Evolutionary conservation across 2,113 vertebrate species (phyloP).

Genomic region (Rhinichthys klamathensis): DNA sequence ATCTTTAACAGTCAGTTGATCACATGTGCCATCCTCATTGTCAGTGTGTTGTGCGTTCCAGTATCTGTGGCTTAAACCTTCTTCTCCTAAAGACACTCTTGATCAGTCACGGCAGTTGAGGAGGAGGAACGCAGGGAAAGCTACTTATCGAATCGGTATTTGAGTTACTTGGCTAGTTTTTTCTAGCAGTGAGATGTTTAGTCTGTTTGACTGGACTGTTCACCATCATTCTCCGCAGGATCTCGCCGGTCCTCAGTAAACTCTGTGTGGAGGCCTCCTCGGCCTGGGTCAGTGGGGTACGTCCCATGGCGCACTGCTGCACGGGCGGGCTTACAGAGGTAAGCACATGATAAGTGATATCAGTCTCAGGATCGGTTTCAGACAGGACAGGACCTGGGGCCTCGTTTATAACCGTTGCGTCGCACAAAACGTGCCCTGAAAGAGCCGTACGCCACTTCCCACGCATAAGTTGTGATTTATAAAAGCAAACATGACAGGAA

Average conservation of each 20-base stretch:
- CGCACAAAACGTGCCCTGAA: no score
- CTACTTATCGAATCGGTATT: constrained; percentile 38
- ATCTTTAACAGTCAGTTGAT: background rate
- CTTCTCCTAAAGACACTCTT: constrained; percentile 47
- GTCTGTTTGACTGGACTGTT: background rate
- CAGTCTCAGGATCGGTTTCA: background rate
- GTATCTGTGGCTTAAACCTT: constrained; percentile 57
- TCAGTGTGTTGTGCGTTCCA: constrained; percentile 33
- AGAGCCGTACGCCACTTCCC: no score
- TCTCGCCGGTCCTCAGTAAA: constrained; percentile 15
- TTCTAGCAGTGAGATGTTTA: background rate
- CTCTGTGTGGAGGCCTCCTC: constrained; percentile 35
- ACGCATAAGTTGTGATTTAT: no score
- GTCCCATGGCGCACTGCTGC: constrained; percentile 75
- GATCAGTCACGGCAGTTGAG: constrained; percentile 14
- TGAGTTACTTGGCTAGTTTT: background rate
- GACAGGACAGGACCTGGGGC: no score
- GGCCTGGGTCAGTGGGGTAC: constrained; percentile 8
- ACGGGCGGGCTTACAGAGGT: constrained; percentile 86
- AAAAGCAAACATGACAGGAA: no score
- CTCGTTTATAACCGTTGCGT: no score
- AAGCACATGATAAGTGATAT: constrained; percentile 25
- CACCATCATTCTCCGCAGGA: background rate
- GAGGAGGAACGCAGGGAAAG: constrained; percentile 43
- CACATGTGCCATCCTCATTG: background rate